Conservation (phyloP, 1,140 invertebrate genomes). For the Drosophila rufa region DNA sequence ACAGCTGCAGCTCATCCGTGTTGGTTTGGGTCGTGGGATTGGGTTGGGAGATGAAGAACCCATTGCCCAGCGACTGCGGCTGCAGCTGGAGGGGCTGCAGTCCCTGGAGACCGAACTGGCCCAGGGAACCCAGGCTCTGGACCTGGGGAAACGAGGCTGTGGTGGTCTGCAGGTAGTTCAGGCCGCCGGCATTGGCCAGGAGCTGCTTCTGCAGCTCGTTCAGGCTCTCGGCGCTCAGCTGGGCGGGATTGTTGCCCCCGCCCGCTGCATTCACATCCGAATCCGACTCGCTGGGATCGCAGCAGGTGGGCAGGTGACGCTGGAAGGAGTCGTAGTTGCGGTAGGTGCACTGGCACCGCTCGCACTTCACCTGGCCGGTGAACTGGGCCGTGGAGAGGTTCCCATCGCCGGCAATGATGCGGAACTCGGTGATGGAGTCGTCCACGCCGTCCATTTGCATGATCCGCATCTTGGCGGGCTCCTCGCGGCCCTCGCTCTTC, state of each 20-base stretch:
- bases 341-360: conserved; percentile 94
- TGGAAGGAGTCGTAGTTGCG: conserved; percentile 94
- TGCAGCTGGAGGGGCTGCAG: conserved; percentile 74
- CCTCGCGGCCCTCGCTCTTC: conserved; percentile 85
- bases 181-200: conserved; percentile 53
- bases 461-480: conserved; percentile 87
- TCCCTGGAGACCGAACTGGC: conserved; percentile 69
- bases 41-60: conserved; percentile 75
- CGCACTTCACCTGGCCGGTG: conserved; percentile 92
- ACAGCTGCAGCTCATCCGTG: conserved; percentile 70
- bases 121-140: conserved; percentile 76
- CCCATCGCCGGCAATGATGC: conserved; percentile 74
- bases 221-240: conserved; percentile 61
- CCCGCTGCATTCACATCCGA: conserved; percentile 83
- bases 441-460: conserved; percentile 91
- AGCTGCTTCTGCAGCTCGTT: conserved; percentile 70
- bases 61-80: conserved; percentile 71
- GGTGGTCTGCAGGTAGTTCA: conserved; percentile 68
- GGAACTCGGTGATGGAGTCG: conserved; percentile 87
- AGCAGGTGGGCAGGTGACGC: conserved; percentile 90
- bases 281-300: conserved; percentile 92
- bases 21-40: conserved; percentile 37
- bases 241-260: not conserved
- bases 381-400: conserved; percentile 85
- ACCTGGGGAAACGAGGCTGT: conserved; percentile 63